These are phyloP conservation scores for Drosophila oshimai DNA, from an alignment of 1,140 invertebrate species.

Conservation along the genomic window DNA sequence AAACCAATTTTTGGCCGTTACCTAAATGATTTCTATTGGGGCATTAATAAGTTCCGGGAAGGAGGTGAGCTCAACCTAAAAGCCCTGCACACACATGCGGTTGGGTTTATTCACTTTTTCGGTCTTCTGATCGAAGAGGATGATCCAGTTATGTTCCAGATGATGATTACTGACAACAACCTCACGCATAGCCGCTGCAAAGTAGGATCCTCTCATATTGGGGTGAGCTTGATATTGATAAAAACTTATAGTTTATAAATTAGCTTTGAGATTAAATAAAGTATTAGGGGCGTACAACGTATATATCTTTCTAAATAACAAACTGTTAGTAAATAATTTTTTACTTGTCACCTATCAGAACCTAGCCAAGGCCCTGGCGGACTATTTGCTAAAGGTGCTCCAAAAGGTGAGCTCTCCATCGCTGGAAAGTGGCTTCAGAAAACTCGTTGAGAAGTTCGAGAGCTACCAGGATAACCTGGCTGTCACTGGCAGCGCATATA, in stretches of 20 bases:
- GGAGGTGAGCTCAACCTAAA: constrained; percentile 21
- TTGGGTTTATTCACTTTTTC: constrained; percentile 39
- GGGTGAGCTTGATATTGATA: constrained; percentile 1
- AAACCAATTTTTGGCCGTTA: constrained; percentile 14
- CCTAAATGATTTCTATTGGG: constrained; percentile 22
- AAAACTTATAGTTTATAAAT: background rate
- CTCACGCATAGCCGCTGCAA: constrained; percentile 16
- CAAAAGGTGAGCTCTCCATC: constrained; percentile 38
- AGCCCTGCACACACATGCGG: constrained; percentile 37
- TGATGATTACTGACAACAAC: constrained; percentile 38
- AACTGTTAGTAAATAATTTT: background rate
- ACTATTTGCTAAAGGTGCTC: constrained; percentile 34
- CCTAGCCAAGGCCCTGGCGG: constrained; percentile 22
- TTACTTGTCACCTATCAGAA: constrained; percentile 8
- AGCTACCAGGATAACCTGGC: background rate
- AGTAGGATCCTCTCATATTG: constrained; percentile 3
- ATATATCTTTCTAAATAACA: too few relatives aligned
- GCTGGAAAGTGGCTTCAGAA: constrained; percentile 40
- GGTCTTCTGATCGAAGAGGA: constrained; percentile 42
- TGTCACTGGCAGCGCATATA: background rate
- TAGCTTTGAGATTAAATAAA: too few relatives aligned
- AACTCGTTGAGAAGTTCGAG: constrained; percentile 44
- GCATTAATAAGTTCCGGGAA: constrained; percentile 20
- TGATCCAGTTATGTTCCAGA: constrained; percentile 33
- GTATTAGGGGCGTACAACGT: too few relatives aligned